Base-by-base conservation (phyloP, 2,113 vertebrate genomes). In the Zeus faber region DNA sequence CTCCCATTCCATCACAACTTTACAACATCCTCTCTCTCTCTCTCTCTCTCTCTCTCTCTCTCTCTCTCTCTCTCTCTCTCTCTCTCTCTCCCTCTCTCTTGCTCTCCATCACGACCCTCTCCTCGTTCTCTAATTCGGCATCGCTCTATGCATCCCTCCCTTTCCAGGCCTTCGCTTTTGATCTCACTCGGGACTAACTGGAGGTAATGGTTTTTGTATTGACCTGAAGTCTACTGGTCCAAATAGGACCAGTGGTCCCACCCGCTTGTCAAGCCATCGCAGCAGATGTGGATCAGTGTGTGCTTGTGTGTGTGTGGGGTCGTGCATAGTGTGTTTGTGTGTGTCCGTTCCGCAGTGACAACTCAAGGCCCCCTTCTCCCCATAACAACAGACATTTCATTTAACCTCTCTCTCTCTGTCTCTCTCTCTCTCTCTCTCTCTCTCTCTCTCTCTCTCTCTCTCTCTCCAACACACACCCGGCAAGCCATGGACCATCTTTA, bases 161-260 rank as follows among this genome's bases (percentile, higher is more conserved):
- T 45, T 35, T 47, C 31, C 50, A 49, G 20, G 22, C 27, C 25
- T 47, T 22, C 6, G 51, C 65, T 70, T 31, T 60, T 49, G 66
- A 5, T 56, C 45, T 65, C 65, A 65, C 62, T 62, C 54, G 48
- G 45, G 45, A 27, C 71, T 81, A 78, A 79, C 77, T 57, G 62
- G 39, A 1, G 7, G 54, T 81, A 81, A 81, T 79, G 73, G 67
- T 58, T 75, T 71, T 79, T 54, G 53, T 66, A 77, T 76, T 76
- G 79, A 81, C 50, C 51, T 62, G 59, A 43, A 54, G 54, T 51
- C 70, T 39, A 44, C 47, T 22, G 29, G 49, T 64, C 49, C 49
- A 6, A 35, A 14, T 18, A 21, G 23, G 33, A 51, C 46, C 50
- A 60, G 58, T 46, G 23, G 33, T 9, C 41, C 54, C 41, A 14